Percentiles rank a stretch among this genome's conserved stretches.
Conservation (phyloP, 1,140 invertebrate genomes). For the Anagrus nilaparvatae region DNA sequence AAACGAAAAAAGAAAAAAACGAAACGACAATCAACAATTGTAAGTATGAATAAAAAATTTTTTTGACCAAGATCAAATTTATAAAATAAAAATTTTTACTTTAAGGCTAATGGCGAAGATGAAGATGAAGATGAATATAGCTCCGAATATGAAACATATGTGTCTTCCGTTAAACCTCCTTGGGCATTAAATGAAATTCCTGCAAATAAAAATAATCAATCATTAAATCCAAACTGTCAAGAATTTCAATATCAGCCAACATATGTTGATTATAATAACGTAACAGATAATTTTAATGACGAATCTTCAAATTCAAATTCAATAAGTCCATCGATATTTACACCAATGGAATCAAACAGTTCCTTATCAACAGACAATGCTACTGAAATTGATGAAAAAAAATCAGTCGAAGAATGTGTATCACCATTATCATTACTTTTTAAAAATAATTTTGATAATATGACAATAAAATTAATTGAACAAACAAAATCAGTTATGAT, state of each 20-base stretch:
- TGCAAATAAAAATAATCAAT: constrained; percentile 20
- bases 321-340: no score
- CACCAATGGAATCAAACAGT: no score
- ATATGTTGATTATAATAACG: no score
- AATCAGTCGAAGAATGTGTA: no score
- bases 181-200: constrained; percentile 10
- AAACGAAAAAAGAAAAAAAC: constrained; percentile 34
- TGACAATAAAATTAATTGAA: no score
- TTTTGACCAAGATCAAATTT: background rate
- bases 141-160: constrained; percentile 31
- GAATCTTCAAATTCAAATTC: no score
- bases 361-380: no score
- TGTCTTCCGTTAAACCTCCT: constrained; percentile 16
- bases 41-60: constrained; percentile 17
- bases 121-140: constrained; percentile 32
- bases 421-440: no score
- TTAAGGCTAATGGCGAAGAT: constrained; percentile 23
- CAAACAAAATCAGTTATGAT: no score
- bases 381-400: no score
- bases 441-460: no score
- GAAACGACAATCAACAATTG: constrained; percentile 21
- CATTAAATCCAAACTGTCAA: constrained; percentile 38
- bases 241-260: constrained; percentile 33
- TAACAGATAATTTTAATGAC: no score
- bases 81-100: background rate